These are phyloP conservation scores for Spodoptera litura DNA, from an alignment of 1,140 invertebrate genomes.

Conservation along the genomic window DNA sequence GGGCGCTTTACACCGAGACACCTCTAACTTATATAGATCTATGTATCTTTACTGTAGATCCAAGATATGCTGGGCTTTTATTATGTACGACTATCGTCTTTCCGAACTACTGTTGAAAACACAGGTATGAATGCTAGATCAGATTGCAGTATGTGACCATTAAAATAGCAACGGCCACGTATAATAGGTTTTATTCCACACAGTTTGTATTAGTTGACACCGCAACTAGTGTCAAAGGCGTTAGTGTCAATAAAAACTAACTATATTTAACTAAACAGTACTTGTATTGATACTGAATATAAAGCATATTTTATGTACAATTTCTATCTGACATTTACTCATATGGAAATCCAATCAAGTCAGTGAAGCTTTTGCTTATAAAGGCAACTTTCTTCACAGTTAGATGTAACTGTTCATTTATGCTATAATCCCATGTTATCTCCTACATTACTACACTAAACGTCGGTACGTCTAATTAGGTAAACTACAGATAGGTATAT, in stretches of 20 bases:
- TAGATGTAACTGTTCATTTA: slow-evolving; percentile 43
- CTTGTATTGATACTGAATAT: no score
- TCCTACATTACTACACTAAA: slow-evolving; percentile 37
- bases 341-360: slow-evolving; percentile 37
- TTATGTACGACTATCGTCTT: not conserved
- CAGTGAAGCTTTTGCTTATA: slow-evolving; percentile 26
- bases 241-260: no score
- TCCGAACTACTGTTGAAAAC: not conserved
- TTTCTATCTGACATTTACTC: slow-evolving; percentile 20
- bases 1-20: slow-evolving; percentile 24
- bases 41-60: not conserved
- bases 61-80: no score
- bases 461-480: slow-evolving; percentile 43
- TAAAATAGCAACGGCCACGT: not conserved
- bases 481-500: slow-evolving; percentile 29
- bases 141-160: not conserved
- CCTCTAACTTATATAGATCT: slow-evolving; percentile 15
- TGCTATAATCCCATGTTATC: slow-evolving; percentile 48
- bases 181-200: no score
- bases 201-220: no score
- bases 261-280: no score
- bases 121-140: no score
- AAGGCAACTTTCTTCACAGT: slow-evolving; percentile 42
- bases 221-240: no score
- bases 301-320: not conserved